Conservation (phyloP, 2,113 vertebrate species). For the Halcyon malimbica region DNA sequence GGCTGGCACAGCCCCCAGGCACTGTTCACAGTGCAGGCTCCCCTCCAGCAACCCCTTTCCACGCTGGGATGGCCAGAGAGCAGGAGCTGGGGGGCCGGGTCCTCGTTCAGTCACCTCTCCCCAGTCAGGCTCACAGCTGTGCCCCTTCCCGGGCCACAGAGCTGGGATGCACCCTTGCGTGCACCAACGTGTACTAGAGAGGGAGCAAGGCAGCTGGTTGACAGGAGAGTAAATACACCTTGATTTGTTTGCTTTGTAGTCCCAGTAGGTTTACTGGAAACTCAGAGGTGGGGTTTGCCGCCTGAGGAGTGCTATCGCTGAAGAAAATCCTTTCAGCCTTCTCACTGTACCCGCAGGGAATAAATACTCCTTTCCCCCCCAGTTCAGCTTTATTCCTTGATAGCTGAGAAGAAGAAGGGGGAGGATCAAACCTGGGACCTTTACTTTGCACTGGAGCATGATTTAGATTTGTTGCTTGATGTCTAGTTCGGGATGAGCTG, state of each 20-base stretch:
- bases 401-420: neutral
- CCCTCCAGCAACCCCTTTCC: neutral
- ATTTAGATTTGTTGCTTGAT: neutral
- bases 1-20: neutral
- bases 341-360: neutral
- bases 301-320: neutral
- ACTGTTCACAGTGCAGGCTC: neutral
- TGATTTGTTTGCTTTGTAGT: neutral
- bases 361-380: neutral
- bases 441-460: neutral
- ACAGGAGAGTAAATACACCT: neutral
- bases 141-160: neutral
- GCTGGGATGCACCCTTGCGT: neutral
- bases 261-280: neutral
- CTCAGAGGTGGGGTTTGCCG: neutral
- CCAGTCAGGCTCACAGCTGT: fast-evolving
- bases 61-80: fast-evolving
- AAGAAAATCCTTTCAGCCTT: conserved; percentile 3
- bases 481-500: neutral
- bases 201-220: neutral
- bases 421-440: neutral
- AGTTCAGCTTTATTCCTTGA: neutral
- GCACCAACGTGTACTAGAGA: neutral
- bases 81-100: neutral
- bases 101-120: neutral